Percentiles rank a stretch among this genome's conserved stretches.
These are phyloP conservation scores for Jacana jacana DNA, from an alignment of 2,113 vertebrate species.

Conservation along the genomic window DNA sequence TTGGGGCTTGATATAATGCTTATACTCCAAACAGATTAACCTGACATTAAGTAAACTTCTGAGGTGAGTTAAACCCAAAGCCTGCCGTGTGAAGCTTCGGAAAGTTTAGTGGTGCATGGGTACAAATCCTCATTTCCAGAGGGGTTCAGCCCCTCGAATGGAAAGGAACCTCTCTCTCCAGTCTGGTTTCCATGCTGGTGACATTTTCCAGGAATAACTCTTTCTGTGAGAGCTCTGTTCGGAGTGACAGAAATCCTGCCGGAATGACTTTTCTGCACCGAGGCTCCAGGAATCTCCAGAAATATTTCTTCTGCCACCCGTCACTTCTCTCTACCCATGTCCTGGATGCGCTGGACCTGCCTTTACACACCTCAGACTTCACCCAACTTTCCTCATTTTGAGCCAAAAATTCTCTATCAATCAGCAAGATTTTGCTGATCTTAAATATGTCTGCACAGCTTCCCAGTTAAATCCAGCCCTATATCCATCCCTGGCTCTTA, in stretches of 20 bases:
- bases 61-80: background rate
- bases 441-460: background rate
- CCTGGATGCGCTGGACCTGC: background rate
- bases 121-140: background rate
- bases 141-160: background rate
- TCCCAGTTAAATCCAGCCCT: background rate
- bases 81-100: rapidly evolving
- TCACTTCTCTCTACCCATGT: background rate
- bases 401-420: background rate
- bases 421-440: background rate
- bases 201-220: background rate
- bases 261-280: background rate
- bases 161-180: background rate
- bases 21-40: background rate
- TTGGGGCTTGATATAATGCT: background rate
- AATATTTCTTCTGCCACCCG: background rate
- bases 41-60: background rate
- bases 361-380: background rate
- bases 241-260: background rate
- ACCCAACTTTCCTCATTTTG: background rate
- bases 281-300: background rate
- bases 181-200: background rate
- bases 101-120: background rate
- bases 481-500: background rate
- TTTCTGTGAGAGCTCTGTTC: background rate